Base-by-base conservation (phyloP, 2,797 vertebrate genomes). In the Ibycter americanus region DNA sequence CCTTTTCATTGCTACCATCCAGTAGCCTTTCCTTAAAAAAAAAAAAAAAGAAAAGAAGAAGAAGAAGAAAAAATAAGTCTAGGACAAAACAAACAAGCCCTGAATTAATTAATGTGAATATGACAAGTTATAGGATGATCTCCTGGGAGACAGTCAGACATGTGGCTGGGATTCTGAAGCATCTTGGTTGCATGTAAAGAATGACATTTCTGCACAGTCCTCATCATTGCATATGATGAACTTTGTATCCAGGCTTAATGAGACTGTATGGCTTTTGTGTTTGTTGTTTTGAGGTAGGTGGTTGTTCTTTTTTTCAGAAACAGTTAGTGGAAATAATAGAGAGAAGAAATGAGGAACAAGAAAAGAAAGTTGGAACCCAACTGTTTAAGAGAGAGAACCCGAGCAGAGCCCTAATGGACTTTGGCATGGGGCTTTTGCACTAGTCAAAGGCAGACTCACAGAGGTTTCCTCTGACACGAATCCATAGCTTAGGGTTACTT, bases 1-100 rank as follows among this genome's bases (percentile, higher is more conserved):
- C 74, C 92, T 97, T 96, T 96, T 85, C 93, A 32, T 85, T 94
- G 74, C 90, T 81, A 70, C 70, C 58, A 82, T 72, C 42, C n/a
- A 47, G 67, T 70, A 89, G 62, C 47, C 44, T 89, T 89, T 73
- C 51, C 36, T 89, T 84, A 23, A 68, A 87, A 77, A 71, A 54
- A 5, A 6, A 17, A 40, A 40, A 40, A 42, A 42, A 42, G 15
- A 40, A 14, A 40, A 40, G 34, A 17, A 21, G 17, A 34, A 14
- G 23, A 42, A 42, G 19, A 14, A 8, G 11, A 9, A 32, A 2
- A 3, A 18, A 58, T n/a, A 21, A 13, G 3, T 32, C 61, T 65
- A 51, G 19, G 38, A 79, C 59, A 93, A 95, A 93, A 62, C 27
- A 94, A 73, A 76, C 55, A 92, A 92, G 15, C 11, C 31, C 18